Conservation (phyloP, 2,888 invertebrate species). For the Oscheius sp. region DNA sequence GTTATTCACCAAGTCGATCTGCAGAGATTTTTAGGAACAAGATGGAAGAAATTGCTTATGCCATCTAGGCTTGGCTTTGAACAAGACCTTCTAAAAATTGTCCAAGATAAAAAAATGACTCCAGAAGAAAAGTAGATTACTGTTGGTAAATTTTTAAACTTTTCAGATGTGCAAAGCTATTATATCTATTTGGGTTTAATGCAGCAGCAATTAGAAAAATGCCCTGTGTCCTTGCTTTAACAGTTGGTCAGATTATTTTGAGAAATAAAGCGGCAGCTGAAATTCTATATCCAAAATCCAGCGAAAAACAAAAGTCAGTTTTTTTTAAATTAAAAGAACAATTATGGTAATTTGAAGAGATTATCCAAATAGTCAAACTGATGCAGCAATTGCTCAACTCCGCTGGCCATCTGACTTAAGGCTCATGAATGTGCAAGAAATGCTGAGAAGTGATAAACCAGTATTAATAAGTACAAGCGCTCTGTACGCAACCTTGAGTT, state of each 20-base stretch:
- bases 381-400: background rate
- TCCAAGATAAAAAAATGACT: background rate
- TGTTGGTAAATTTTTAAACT: background rate
- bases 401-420: conserved; percentile 27
- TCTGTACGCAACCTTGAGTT: conserved; percentile 26
- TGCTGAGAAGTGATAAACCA: conserved; percentile 23
- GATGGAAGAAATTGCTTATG: conserved; percentile 22
- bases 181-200: conserved; percentile 6
- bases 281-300: background rate
- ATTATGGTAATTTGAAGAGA: background rate
- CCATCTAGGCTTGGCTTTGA: background rate
- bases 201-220: background rate
- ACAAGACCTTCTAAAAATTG: background rate
- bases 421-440: conserved; percentile 13
- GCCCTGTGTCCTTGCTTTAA: background rate
- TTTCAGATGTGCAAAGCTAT: conserved; percentile 20
- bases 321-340: background rate
- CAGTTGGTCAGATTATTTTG: conserved; percentile 10
- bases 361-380: background rate
- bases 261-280: background rate
- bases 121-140: background rate
- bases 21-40: conserved; percentile 12
- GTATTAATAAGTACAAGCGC: conserved; percentile 23
- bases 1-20: conserved; percentile 16
- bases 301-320: background rate